Evolutionary conservation across 2,888 invertebrate genomes (phyloP), one percentile per base, ranked within the genome.

Genomic region (Andrena minutula): DNA sequence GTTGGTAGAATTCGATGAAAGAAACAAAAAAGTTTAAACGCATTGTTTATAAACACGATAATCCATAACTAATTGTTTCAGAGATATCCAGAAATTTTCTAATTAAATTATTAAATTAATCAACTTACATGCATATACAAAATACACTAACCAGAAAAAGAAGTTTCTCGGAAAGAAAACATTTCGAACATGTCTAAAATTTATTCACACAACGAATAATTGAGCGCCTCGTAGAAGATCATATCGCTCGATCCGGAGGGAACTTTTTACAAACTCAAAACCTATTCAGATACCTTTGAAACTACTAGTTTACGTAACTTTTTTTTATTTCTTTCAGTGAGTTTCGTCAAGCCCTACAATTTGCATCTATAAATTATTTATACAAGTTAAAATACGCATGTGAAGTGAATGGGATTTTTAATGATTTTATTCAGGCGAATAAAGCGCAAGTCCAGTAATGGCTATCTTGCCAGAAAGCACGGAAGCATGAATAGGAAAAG

Each of bases 361-460:
- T 56, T 56, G 23, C 56, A 12, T 12, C 56, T 26, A 23, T 26
- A 23, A 6, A 63, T 32, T 12, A 35, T 35, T 28, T 73, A 53
- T 26, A n/a, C 23, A 30, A 41, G 26, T 26, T 61, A 41, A 35
- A 51, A 28, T 12, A 69, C 5, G 28, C 23, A 47, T 26, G n/a
- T 47, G 6, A 61, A 23, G 20, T 71, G 16, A 41, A 63, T 16
- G 26, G 12, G 53, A 6, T 56, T 58, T 71, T 64, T 7, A n/a
- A 35, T 23, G 7, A 53, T 23, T 41, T 47, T 26, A 8, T 23
- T 35, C 2, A 1, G 28, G n/a, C 16, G 60, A 65, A 73, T 65
- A 35, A 41, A 75, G 32, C 12, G 1, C 32, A 10, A n/a, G 30
- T 23, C 20, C 35, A 41, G 12, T 10, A 32, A 0, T 20, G 10